A percentile compares a stretch with the other conserved stretches of the same genome.
phyloP scores from a whole-genome alignment of 1,140 invertebrate species.

The Pararge aegeria region DNA sequence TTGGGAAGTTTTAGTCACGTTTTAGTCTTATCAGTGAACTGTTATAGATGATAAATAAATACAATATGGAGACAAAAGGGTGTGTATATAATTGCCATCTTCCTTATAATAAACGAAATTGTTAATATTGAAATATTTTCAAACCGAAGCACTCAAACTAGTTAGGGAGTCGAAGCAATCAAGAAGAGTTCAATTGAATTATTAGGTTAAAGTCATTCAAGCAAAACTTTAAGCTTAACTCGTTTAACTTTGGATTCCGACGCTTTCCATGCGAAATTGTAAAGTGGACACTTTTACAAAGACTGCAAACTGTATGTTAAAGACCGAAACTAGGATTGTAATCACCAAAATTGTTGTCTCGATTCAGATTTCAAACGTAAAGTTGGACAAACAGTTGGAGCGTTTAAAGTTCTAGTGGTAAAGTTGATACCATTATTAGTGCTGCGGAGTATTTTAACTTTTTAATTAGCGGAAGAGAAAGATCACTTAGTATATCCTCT shows the following conservation, averaged over 20 bases:
- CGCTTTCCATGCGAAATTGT: neutral
- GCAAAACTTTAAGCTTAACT: constrained; percentile 6
- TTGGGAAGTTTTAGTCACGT: too few relatives aligned
- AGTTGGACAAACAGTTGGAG: too few relatives aligned
- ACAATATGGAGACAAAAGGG: too few relatives aligned
- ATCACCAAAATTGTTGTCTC: neutral
- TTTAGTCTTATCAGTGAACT: too few relatives aligned
- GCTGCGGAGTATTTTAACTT: too few relatives aligned
- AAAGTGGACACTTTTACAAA: constrained; percentile 2
- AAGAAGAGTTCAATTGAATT: constrained; percentile 17
- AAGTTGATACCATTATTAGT: too few relatives aligned
- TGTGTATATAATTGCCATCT: too few relatives aligned
- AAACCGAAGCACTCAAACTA: neutral
- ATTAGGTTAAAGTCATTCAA: constrained; percentile 11
- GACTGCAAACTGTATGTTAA: neutral
- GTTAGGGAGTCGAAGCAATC: constrained; percentile 7
- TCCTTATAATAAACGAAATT: too few relatives aligned
- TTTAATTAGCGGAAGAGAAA: too few relatives aligned
- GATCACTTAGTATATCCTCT: too few relatives aligned
- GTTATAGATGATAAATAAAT: too few relatives aligned
- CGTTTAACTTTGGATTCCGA: constrained; percentile 7
- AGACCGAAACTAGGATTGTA: neutral
- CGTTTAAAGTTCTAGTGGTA: too few relatives aligned
- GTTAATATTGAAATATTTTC: neutral
- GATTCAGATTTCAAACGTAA: neutral